These are phyloP conservation scores for Carcinoscorpius rotundicauda DNA, from an alignment of 1,140 invertebrate genomes.

Conservation along the genomic window DNA sequence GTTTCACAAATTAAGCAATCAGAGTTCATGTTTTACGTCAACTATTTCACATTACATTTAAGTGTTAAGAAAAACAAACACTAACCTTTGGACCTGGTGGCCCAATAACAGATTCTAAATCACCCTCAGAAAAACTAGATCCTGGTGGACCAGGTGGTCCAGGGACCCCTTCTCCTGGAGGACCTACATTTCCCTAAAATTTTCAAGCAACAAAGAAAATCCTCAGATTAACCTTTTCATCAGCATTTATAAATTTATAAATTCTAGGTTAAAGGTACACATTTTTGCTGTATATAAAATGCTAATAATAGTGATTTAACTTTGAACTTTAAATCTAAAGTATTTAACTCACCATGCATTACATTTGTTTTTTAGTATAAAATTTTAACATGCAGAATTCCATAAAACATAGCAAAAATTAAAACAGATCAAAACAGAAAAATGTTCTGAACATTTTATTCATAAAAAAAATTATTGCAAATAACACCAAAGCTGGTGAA, in stretches of 20 bases:
- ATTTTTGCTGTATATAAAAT: constrained; percentile 1
- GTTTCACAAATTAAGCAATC: too few species aligned
- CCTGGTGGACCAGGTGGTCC: constrained; percentile 19
- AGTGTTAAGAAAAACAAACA: background rate
- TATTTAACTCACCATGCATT: too few species aligned
- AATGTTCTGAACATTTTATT: too few species aligned
- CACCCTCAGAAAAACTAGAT: constrained; percentile 9
- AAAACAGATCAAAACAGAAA: too few species aligned
- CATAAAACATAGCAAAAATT: too few species aligned
- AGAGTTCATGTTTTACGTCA: background rate
- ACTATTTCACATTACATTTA: constrained; percentile 3
- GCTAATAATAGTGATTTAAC: background rate
- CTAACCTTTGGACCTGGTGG: constrained; percentile 11
- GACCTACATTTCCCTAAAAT: constrained; percentile 17
- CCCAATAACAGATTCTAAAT: background rate
- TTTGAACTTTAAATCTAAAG: too few species aligned
- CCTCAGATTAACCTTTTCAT: background rate
- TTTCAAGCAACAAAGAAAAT: constrained; percentile 1
- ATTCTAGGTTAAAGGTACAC: background rate
- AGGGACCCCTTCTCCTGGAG: background rate
- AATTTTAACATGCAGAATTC: too few species aligned
- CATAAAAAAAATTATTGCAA: too few species aligned
- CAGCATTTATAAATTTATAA: background rate
- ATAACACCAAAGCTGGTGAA: too few species aligned
- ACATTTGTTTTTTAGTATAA: too few species aligned